Evolutionary conservation across 2,113 vertebrate genomes (phyloP).

Genomic region (Mobula hypostoma): DNA sequence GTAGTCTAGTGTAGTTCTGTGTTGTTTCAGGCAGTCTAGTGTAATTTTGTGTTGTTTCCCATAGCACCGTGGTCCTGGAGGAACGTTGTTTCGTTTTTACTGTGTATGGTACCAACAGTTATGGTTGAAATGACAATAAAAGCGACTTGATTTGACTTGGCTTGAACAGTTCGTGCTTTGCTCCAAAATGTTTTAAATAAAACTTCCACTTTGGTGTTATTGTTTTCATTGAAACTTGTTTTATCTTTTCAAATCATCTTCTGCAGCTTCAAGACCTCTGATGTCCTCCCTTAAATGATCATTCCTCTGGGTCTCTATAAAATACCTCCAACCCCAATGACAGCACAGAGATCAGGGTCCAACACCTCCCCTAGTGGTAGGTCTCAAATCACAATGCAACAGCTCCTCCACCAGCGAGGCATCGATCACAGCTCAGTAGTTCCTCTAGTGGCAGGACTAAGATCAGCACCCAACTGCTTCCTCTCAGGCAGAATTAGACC

Average conservation of each 20-base stretch:
- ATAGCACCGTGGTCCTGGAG: too few species aligned
- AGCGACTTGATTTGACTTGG: too few species aligned
- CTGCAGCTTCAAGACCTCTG: not conserved
- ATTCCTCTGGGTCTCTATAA: not conserved
- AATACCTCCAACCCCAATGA: too few species aligned
- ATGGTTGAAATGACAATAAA: too few species aligned
- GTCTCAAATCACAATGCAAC: not conserved
- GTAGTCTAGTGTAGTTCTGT: too few species aligned
- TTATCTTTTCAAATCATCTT: not conserved
- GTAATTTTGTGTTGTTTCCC: too few species aligned
- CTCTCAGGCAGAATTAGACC: too few species aligned
- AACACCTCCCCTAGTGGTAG: not conserved
- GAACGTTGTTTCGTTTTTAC: too few species aligned
- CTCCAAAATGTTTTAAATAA: too few species aligned
- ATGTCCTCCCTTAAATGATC: not conserved
- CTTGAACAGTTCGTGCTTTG: too few species aligned
- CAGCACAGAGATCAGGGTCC: not conserved
- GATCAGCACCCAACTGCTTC: not conserved
- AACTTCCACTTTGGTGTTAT: not conserved
- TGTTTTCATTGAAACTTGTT: not conserved
- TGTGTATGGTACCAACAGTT: too few species aligned
- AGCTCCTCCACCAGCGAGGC: not conserved
- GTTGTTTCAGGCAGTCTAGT: too few species aligned
- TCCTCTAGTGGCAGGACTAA: not conserved
- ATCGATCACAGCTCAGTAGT: not conserved